Evolutionary conservation across 2,797 vertebrate genomes (phyloP).

Genomic region (Acomys russatus): DNA sequence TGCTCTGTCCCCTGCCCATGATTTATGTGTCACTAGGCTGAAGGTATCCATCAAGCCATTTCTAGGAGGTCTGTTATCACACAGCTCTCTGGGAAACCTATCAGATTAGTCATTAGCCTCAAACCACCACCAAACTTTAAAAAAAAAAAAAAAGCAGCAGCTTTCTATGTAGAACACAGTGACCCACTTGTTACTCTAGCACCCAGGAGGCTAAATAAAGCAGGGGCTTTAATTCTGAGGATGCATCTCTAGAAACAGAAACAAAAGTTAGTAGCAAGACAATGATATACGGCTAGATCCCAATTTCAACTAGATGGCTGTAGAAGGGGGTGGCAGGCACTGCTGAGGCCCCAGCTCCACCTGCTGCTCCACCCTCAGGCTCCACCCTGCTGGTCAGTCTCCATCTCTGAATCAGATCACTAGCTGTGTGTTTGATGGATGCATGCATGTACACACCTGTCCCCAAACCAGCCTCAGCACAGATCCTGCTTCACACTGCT

Average conservation of each 20-base stretch:
- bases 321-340: not conserved
- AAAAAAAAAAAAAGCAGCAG: not conserved
- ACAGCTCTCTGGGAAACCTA: not conserved
- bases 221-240: not conserved
- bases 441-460: not conserved
- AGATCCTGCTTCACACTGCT: not conserved
- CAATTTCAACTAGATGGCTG: fast-evolving
- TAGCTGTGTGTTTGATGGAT: not conserved
- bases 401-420: not conserved
- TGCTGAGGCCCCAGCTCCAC: fast-evolving
- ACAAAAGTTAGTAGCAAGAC: not conserved
- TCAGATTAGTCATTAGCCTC: not conserved
- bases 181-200: too few relatives aligned
- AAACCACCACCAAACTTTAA: not conserved
- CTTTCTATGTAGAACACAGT: not conserved
- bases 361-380: not conserved
- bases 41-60: not conserved
- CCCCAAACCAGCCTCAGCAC: not conserved
- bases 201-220: not conserved
- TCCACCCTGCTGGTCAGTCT: not conserved
- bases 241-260: not conserved
- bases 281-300: not conserved
- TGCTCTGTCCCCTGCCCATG: not conserved
- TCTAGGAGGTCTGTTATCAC: not conserved
- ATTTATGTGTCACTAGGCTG: not conserved